Base-by-base conservation (phyloP, 2,113 vertebrate genomes). In the Rhinolophus ferrumequinum region DNA sequence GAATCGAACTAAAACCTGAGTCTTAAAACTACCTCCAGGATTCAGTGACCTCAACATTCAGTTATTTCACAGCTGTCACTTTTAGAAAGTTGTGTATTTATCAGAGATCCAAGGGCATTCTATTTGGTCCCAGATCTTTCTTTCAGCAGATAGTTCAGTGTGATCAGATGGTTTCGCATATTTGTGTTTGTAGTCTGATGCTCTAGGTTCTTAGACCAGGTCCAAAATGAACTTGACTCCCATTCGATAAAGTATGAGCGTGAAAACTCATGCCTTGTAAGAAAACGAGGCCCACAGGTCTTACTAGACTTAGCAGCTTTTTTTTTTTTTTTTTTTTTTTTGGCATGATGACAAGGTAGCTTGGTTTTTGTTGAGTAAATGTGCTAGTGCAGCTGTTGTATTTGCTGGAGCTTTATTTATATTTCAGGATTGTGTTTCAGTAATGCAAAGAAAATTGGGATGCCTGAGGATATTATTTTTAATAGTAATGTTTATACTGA, bases 181-280 rank as follows among this genome's bases (percentile, higher is more conserved):
- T 33, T 88, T 44, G 12, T 8, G 1, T 12, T 18, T 70, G 92
- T 33, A 13, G 24, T 58, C 64, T 22, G 33, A 35, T 4, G 62
- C 33, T 28, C 5, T 14, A 3, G 47, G n/a, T 77, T 52, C 44
- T 3, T 10, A 47, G 89, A 26, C 72, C 72, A 22, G 66, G 30
- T 76, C 3, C 28, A 22, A 30, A 28, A 33, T 64, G n/a, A 56
- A 33, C 44, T 24, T 84, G 13, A 2, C 6, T 44, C 35, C 41
- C 33, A 0, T n/a, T 38, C 19, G 62, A 3, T 66, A 44, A 10
- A 3, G 22, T 21, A 5, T 28, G 19, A 19, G 60, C 5, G 0
- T 30, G 33, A 44, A 44, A 73, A 33, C 13, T 50, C 28, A 3
- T 1, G 44, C 47, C 22, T 24, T 50, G 13, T 33, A 3, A 28